Evolutionary conservation across 1,140 invertebrate genomes (phyloP), one percentile per base, ranked within the genome.

Genomic region (Leptinotarsa defecta): DNA sequence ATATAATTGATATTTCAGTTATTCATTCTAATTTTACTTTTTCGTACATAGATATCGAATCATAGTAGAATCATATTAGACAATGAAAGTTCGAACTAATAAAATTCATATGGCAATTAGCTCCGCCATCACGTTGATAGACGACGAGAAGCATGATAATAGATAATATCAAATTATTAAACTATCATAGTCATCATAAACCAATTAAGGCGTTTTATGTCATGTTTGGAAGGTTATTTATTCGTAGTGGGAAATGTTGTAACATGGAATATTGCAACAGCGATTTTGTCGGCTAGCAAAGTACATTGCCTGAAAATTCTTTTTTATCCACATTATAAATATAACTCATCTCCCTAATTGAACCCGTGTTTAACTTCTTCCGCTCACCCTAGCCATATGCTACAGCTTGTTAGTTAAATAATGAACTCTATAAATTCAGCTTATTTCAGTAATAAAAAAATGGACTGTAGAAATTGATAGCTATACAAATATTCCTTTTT

Each of bases 341-440:
- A 79, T 79, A 77, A 79, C 78, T 79, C 76, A 79, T 77, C 71
- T 73, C 71, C 75, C 77, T 79, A 79, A 79, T 79, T 79, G 78
- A 73, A 48, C 48, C 48, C 70, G 68, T 62, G 72, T 77, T 74
- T 48, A 61, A 48, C 52, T 78, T 48, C 72, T 74, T 64, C 62
- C 61, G 19, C n/a, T 2, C 22, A 27, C 71, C 71, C 73, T 34
- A 76, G 48, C 70, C 49, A 76, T 74, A 79, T 77, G 72, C 71
- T 72, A 71, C 49, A 71, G 52, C 74, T 77, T 79, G 78, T 79
- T 77, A 74, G 63, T 67, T 73, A 74, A 74, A 79, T 79, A 79
- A 79, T 77, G 78, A 79, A 79, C 76, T 77, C 77, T 74, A 79
- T 79, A 79, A 79, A 79, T 79, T 78, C 69, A 78, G 72, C 67